phyloP scores from a whole-genome alignment of 1,140 invertebrate species.

The Papilio xuthus region DNA sequence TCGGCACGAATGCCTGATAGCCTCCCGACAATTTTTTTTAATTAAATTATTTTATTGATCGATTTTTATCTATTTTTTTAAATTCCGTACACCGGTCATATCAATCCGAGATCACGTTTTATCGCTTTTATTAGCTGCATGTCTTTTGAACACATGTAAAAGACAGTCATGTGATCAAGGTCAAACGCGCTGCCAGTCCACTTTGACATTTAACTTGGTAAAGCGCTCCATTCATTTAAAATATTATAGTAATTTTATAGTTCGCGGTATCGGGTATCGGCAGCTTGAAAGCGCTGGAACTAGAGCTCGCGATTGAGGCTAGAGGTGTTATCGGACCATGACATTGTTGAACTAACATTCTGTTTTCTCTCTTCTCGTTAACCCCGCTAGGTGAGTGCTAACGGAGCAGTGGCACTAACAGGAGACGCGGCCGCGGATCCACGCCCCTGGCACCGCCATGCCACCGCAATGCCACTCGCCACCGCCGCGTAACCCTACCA shows the following conservation, averaged over 20 bases:
- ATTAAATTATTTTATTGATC: slow-evolving; percentile 55
- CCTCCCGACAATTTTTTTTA: slow-evolving; percentile 60
- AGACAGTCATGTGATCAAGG: slow-evolving; percentile 8
- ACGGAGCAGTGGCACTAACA: slow-evolving; percentile 80
- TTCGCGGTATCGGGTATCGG: neutral
- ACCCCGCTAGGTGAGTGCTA: slow-evolving; percentile 87
- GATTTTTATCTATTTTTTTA: slow-evolving; percentile 54
- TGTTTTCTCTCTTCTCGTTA: slow-evolving; percentile 82
- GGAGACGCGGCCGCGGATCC: slow-evolving; percentile 65
- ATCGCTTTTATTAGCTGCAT: slow-evolving; percentile 76
- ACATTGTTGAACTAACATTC: slow-evolving; percentile 82
- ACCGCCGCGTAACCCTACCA: slow-evolving; percentile 74
- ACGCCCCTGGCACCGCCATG: slow-evolving; percentile 10
- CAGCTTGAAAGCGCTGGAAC: slow-evolving; percentile 36
- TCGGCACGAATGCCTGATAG: slow-evolving; percentile 81
- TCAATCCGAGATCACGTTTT: slow-evolving; percentile 76
- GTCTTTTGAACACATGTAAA: slow-evolving; percentile 49
- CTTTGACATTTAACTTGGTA: neutral
- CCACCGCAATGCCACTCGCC: slow-evolving; percentile 1
- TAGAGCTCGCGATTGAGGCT: slow-evolving; percentile 69
- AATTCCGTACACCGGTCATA: slow-evolving; percentile 68
- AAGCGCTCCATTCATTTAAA: neutral
- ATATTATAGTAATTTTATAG: neutral
- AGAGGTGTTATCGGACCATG: slow-evolving; percentile 75
- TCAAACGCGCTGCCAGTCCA: neutral